Evolutionary conservation across 2,797 vertebrate species (phyloP).

Genomic region (Benthosema pterotum): DNA sequence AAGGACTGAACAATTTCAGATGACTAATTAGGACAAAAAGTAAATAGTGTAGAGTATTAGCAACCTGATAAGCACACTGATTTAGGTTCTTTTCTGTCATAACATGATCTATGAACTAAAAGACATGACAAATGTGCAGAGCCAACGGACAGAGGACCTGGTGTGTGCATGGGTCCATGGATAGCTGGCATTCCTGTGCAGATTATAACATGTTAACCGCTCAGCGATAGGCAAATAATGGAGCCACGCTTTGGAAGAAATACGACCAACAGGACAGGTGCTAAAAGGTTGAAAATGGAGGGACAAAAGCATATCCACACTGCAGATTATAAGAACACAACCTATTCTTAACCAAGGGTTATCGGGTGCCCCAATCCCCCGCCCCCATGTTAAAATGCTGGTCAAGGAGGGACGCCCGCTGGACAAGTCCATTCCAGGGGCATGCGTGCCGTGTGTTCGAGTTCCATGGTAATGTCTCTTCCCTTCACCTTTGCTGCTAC

Average conservation of each 20-base stretch:
- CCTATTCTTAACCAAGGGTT: not conserved
- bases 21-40: too few relatives aligned
- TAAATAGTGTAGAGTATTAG: too few relatives aligned
- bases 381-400: not conserved
- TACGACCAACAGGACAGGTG: not conserved
- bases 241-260: not conserved
- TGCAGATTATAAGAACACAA: too few relatives aligned
- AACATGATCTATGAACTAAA: not conserved
- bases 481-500: too few relatives aligned
- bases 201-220: slow-evolving; percentile 26
- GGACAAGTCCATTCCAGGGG: too few relatives aligned
- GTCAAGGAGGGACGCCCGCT: not conserved
- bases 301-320: not conserved
- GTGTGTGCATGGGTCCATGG: not conserved
- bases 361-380: too few relatives aligned
- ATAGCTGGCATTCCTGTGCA: slow-evolving; percentile 22
- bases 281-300: not conserved
- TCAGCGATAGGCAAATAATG: slow-evolving; percentile 3
- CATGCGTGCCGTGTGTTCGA: too few relatives aligned
- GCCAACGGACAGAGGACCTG: not conserved
- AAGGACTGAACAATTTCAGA: too few relatives aligned
- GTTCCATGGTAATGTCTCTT: too few relatives aligned
- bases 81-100: too few relatives aligned
- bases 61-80: too few relatives aligned
- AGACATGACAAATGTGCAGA: not conserved